These are phyloP conservation scores for Galago senegalensis DNA, from an alignment of 2,797 vertebrate genomes.

Conservation along the genomic window DNA sequence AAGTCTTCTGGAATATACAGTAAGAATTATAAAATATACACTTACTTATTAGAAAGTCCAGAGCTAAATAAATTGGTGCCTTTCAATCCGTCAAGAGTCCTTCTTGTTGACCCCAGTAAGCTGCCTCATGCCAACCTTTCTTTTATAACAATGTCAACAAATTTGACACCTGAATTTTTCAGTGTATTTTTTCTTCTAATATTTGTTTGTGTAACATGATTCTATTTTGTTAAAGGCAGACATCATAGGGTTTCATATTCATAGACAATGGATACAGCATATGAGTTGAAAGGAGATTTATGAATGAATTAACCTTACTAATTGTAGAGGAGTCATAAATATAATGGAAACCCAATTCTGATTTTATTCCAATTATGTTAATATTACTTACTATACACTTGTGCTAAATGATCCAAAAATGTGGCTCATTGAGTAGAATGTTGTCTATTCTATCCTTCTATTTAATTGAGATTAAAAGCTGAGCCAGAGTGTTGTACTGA, in stretches of 20 bases:
- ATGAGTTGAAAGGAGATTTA: background rate
- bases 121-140: background rate
- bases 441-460: background rate
- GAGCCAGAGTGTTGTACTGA: background rate
- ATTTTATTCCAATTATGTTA: background rate
- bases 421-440: background rate
- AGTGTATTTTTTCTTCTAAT: background rate
- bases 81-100: constrained; percentile 13
- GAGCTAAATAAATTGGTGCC: background rate
- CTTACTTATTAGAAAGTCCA: background rate
- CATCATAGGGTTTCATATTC: background rate
- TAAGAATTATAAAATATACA: background rate
- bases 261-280: background rate
- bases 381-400: background rate
- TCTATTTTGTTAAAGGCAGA: background rate
- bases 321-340: background rate
- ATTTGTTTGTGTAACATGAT: background rate
- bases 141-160: constrained; percentile 41
- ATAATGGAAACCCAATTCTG: constrained; percentile 1
- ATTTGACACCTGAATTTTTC: constrained; percentile 15
- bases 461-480: constrained; percentile 4
- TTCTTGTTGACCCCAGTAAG: background rate
- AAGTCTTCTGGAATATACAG: background rate
- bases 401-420: background rate
- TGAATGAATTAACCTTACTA: background rate